Evolutionary conservation across 2,888 invertebrate species (phyloP).

Genomic region (Cremastobaeus sp.): DNA sequence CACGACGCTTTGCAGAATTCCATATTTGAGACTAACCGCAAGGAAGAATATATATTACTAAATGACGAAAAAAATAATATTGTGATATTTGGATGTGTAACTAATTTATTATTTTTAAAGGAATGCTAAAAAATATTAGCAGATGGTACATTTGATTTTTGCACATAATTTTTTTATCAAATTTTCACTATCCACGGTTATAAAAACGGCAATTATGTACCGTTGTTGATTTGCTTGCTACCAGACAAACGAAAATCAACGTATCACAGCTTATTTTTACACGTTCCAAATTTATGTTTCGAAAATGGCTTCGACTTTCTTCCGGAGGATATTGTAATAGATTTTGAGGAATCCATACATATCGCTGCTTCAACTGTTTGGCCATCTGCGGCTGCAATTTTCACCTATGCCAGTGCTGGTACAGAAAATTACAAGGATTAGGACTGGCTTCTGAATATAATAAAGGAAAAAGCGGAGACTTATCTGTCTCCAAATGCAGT

Average conservation of each 20-base stretch:
- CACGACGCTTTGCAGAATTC: too few species aligned
- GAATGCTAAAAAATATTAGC: background rate
- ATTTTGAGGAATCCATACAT: conserved; percentile 20
- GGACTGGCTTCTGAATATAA: background rate
- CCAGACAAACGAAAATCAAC: background rate
- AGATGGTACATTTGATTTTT: conserved; percentile 22
- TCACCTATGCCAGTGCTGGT: conserved; percentile 16
- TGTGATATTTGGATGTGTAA: conserved; percentile 6
- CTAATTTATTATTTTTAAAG: background rate
- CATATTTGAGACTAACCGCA: background rate
- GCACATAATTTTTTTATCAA: conserved; percentile 13
- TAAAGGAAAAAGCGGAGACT: too few species aligned
- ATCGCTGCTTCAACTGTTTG: background rate
- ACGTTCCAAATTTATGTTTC: too few species aligned
- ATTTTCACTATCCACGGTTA: conserved; percentile 14
- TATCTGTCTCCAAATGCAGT: too few species aligned
- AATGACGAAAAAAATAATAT: too few species aligned
- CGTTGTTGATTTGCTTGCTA: conserved; percentile 8
- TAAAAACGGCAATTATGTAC: conserved; percentile 6
- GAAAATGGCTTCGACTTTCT: background rate
- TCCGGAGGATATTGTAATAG: background rate
- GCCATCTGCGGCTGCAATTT: conserved; percentile 10
- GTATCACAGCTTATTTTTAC: too few species aligned
- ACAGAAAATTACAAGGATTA: conserved; percentile 7
- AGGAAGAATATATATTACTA: background rate